Percentiles rank a stretch among this genome's conserved stretches.
phyloP scores from a whole-genome alignment of 2,888 invertebrate genomes.

The Bugulina stolonifera region DNA sequence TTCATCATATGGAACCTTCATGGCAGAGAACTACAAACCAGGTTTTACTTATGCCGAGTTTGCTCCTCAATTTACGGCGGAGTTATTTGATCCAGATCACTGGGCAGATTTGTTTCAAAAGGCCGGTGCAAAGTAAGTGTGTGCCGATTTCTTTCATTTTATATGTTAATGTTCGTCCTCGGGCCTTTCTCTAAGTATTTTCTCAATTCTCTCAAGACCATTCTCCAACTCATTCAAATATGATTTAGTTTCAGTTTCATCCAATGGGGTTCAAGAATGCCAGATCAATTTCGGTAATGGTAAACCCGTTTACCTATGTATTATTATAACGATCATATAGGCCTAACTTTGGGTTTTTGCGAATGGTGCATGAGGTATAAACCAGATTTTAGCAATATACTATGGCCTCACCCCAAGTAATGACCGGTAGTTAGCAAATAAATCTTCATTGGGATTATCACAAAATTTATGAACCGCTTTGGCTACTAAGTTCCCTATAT shows the following conservation, averaged over 20 bases:
- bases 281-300: not conserved
- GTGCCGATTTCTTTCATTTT: not conserved
- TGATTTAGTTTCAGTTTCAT: not conserved
- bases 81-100: conserved; percentile 73
- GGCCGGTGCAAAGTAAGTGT: conserved; percentile 73
- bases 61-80: conserved; percentile 73
- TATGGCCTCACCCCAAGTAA: too few relatives aligned
- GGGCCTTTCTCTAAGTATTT: not conserved
- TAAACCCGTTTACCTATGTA: not conserved
- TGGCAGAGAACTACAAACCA: conserved; percentile 76
- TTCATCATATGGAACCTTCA: conserved; percentile 57
- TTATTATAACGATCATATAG: too few relatives aligned
- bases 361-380: too few relatives aligned
- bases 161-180: not conserved
- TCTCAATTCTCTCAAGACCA: not conserved
- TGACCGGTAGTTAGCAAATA: too few relatives aligned
- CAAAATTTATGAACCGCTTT: too few relatives aligned
- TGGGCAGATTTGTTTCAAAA: conserved; percentile 77
- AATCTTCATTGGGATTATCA: too few relatives aligned
- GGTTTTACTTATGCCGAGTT: conserved; percentile 85
- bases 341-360: too few relatives aligned
- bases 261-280: not conserved
- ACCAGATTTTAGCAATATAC: too few relatives aligned
- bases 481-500: too few relatives aligned
- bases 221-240: not conserved